Evolutionary conservation across 2,888 invertebrate genomes (phyloP), one percentile per base, ranked within the genome.

Genomic region (Carterocephalus palaemon): DNA sequence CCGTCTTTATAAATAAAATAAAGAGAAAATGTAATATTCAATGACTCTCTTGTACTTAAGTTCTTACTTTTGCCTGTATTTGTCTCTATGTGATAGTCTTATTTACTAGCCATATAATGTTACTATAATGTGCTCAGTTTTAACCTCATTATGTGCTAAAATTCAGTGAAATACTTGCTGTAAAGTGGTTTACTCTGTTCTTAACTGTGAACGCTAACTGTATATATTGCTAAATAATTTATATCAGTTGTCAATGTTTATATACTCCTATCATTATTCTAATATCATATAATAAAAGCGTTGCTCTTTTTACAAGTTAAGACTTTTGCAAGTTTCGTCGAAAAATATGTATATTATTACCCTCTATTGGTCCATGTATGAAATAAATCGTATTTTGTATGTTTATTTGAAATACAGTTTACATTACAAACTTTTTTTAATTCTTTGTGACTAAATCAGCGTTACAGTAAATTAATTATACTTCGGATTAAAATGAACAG

Each of bases 171-270:
- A 26, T 42, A 28, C 42, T 28, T 52, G 47, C 38, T 54, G 31
- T 49, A 33, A 42, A 33, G 53, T 52, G 53, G 43, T 49, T 33
- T 9, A 46, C 7, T 47, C 24, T 34, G 8, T 34, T 39, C 29
- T 47, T 28, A 37, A 52, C 48, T 37, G 55, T 53, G 53, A 50
- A 49, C 53, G 48, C 56, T 42, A 43, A 33, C 42, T 12, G 15
- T 42, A 20, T 42, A 42, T 20, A 26, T 26, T 13, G 33, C 31
- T 40, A 40, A 17, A 16, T 31, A 8, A 4, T 32, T 32, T 16
- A 32, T 23, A 10, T 20, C 13, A 4, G 3, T 34, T 28, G 4
- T 19, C 8, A 17, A 24, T 17, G n/a, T 24, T 24, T 13, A 13
- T 13, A 12, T 32, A n/a, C 33, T 5, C 41, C 24, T 33, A 26